Conservation (phyloP, 2,797 vertebrate species). For the Cyclura pinguis region DNA sequence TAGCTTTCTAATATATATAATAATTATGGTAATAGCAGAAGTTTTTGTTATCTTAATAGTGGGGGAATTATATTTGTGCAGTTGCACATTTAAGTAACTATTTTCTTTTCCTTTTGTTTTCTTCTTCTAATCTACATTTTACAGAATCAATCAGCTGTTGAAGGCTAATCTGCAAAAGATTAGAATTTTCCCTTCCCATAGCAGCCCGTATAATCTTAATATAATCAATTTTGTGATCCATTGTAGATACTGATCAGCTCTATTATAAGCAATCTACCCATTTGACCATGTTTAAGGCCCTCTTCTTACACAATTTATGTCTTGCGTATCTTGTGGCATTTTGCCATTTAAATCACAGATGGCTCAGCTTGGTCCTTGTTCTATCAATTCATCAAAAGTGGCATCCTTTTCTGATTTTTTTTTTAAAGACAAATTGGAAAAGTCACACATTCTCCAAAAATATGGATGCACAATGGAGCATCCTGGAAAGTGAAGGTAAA, state of each 20-base stretch:
- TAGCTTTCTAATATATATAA: constrained; percentile 99
- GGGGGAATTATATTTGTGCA: constrained; percentile 93
- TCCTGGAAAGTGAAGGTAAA: constrained; percentile 28
- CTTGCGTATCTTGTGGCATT: constrained; percentile 80
- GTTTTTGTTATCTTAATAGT: constrained; percentile 93
- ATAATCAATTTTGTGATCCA: constrained; percentile 77
- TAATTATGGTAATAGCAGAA: constrained; percentile 91
- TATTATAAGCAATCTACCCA: constrained; percentile 78
- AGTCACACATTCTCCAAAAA: constrained; percentile 55
- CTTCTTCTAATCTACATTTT: constrained; percentile 87
- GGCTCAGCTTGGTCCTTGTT: constrained; percentile 68
- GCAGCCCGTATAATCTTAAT: constrained; percentile 78
- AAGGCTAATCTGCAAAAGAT: constrained; percentile 86
- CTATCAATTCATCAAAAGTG: constrained; percentile 67
- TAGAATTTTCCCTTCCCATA: constrained; percentile 75
- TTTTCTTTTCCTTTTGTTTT: constrained; percentile 90
- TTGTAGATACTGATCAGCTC: constrained; percentile 84
- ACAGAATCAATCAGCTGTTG: constrained; percentile 85
- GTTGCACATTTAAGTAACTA: constrained; percentile 90
- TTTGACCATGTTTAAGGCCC: constrained; percentile 81
- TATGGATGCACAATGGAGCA: constrained; percentile 43
- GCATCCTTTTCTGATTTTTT: constrained; percentile 73
- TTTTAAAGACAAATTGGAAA: constrained; percentile 63
- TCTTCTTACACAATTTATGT: constrained; percentile 75
- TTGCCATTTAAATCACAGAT: constrained; percentile 71